Base-by-base conservation (phyloP, 2,113 vertebrate species). In the Phylloscopus trochiloides region DNA sequence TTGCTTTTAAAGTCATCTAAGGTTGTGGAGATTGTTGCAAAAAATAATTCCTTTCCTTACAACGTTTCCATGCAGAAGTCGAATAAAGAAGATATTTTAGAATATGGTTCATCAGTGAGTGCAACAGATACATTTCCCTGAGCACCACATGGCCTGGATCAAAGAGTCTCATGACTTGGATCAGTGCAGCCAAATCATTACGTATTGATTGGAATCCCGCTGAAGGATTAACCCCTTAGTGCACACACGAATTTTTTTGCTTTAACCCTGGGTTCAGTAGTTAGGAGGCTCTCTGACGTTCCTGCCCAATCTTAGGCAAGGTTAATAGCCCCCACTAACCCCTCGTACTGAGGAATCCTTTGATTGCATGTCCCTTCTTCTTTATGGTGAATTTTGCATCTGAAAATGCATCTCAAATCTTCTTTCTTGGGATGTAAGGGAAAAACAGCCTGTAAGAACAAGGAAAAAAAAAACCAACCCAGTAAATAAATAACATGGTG, bases 181-280 rank as follows among this genome's bases (percentile, higher is more conserved):
- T 98, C 98, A 91, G 94, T 97, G 98, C 97, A 98, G 97, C 97
- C 97, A 97, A 97, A 98, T 98, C 98, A 98, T 98, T 97, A 98
- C 62, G 74, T 98, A 98, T 98, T 98, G 98, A 99, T 98, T 97
- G 90, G 96, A 96, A 96, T 93, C 89, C 94, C 85, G 52, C 82
- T 92, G 95, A 92, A 96, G 94, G 81, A 90, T 98, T 98, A 98
- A 98, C 97, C 96, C 97, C 72, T 98, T 97, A 31, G 3, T 88
- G 92, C 67, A 78, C 93, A 12, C 13, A 48, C 0, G 29, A 62
- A 5, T 36, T 73, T 79, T 79, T 63, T 32, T 88, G 62, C 54
- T 92, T 82, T 94, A 86, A 90, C 61, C 75, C 61, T 72, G 66
- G 43, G 87, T 68, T 89, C 70, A 45, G n/a, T 76, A 38, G 72